Percentiles rank a stretch among this genome's conserved stretches.
These are phyloP conservation scores for Caradrina clavipalpis DNA, from an alignment of 2,888 invertebrate species.

Conservation along the genomic window DNA sequence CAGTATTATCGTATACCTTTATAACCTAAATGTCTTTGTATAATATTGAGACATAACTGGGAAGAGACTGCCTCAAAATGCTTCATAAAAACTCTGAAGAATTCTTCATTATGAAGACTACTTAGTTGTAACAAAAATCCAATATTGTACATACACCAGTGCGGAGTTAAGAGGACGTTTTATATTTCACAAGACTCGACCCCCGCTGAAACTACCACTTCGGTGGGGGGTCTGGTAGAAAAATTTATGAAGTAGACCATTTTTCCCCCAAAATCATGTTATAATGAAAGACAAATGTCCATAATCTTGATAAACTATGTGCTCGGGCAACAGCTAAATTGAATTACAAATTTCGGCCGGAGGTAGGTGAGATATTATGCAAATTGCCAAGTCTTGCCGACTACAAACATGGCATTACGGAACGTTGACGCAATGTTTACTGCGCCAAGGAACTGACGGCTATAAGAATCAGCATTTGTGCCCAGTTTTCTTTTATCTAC, in stretches of 20 bases:
- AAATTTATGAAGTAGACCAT: conserved; percentile 59
- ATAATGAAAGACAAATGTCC: conserved; percentile 68
- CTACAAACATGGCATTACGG: conserved; percentile 62
- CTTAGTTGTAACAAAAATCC: conserved; percentile 48
- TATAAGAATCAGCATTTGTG: conserved; percentile 41
- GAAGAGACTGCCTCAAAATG: conserved; percentile 11
- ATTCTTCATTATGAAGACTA: conserved; percentile 48
- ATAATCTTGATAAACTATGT: conserved; percentile 72
- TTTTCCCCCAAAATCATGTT: conserved; percentile 54
- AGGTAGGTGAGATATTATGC: conserved; percentile 78
- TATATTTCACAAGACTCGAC: conserved; percentile 53
- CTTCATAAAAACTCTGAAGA: conserved; percentile 29
- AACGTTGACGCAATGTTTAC: conserved; percentile 59
- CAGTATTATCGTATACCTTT: background rate
- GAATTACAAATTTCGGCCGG: conserved; percentile 76
- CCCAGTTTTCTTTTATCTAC: conserved; percentile 34
- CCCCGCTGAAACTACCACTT: conserved; percentile 41
- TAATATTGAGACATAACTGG: conserved; percentile 32
- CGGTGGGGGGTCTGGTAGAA: conserved; percentile 38
- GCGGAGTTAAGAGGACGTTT: conserved; percentile 38
- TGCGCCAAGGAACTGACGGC: conserved; percentile 44
- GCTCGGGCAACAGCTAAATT: conserved; percentile 74
- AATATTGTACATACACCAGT: conserved; percentile 47
- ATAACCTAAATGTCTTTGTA: conserved; percentile 7
- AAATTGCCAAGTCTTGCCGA: conserved; percentile 72